Evolutionary conservation across 2,113 vertebrate genomes (phyloP).

Genomic region (Rhinolophus ferrumequinum): DNA sequence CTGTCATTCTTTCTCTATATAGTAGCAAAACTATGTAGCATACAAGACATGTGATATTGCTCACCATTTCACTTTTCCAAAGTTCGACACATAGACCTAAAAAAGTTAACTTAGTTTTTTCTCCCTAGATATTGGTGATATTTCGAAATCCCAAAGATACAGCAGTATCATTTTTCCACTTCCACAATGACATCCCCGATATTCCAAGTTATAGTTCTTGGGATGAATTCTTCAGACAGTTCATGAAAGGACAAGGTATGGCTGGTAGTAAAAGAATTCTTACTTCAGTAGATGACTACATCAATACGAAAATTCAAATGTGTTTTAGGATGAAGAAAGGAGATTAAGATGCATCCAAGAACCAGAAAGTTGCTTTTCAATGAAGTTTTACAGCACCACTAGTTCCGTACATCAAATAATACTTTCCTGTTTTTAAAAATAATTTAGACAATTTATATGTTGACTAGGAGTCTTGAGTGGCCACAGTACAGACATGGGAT

Average conservation of each 20-base stretch:
- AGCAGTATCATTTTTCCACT: slow-evolving; percentile 89
- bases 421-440: background rate
- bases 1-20: background rate
- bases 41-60: background rate
- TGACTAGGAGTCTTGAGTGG: background rate
- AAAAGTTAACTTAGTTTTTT: slow-evolving; percentile 49
- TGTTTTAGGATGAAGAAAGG: background rate
- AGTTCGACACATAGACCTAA: slow-evolving; percentile 74
- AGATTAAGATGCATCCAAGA: background rate
- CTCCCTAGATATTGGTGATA: slow-evolving; percentile 86
- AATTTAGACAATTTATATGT: background rate
- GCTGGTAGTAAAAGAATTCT: slow-evolving; percentile 28
- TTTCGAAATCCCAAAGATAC: slow-evolving; percentile 92
- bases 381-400: background rate
- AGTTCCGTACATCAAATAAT: background rate
- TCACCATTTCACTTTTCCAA: slow-evolving; percentile 59
- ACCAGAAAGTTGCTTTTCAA: background rate
- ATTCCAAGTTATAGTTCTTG: slow-evolving; percentile 86
- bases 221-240: slow-evolving; percentile 88
- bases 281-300: background rate
- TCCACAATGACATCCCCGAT: slow-evolving; percentile 85
- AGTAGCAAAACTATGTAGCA: background rate
- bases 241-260: slow-evolving; percentile 89
- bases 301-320: background rate
- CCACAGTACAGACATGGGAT: background rate